Conservation (phyloP, 2,113 vertebrate species). For the Crypturellus undulatus region DNA sequence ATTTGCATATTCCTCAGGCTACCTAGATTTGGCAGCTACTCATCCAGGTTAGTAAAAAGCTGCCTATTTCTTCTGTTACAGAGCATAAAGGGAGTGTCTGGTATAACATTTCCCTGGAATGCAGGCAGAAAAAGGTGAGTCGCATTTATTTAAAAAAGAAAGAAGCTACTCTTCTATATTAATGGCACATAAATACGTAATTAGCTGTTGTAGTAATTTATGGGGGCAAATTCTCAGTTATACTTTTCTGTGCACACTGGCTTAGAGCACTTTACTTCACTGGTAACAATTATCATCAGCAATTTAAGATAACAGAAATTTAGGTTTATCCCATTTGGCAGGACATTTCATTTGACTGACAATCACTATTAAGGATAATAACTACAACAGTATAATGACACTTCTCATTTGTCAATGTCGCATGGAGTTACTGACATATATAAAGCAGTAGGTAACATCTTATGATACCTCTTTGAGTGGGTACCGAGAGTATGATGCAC, state of each 20-base stretch:
- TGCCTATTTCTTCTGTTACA: neutral
- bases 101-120: neutral
- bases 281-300: neutral
- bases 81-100: neutral
- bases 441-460: neutral
- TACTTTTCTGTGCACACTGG: neutral
- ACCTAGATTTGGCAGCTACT: neutral
- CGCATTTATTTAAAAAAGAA: neutral
- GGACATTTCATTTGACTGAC: neutral
- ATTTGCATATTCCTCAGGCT: neutral
- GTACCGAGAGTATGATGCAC: neutral
- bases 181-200: neutral
- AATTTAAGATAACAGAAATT: neutral
- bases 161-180: neutral
- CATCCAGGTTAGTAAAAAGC: neutral
- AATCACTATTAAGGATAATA: neutral
- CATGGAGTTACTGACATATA: neutral
- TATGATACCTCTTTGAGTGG: neutral
- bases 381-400: neutral
- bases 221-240: neutral
- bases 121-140: neutral
- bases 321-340: neutral
- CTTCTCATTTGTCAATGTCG: neutral
- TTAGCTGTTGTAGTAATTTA: neutral
- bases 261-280: neutral